Evolutionary conservation across 1,140 invertebrate genomes (phyloP).

Genomic region (Lethrus apterus): DNA sequence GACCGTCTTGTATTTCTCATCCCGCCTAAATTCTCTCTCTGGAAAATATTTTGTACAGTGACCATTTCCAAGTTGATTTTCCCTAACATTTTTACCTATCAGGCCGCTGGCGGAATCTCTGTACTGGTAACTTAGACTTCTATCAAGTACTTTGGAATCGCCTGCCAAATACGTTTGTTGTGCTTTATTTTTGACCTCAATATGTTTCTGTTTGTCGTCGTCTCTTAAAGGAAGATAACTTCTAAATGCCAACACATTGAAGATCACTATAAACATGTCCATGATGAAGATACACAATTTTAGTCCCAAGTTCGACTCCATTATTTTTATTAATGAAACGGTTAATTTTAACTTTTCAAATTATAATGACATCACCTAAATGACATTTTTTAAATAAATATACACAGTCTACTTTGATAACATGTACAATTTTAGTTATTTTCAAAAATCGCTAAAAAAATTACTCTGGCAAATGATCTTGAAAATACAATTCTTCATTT

Average conservation of each 20-base stretch:
- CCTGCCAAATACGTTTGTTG: constrained; percentile 5
- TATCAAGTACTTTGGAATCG: neutral
- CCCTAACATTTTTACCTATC: no score
- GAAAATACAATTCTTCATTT: no score
- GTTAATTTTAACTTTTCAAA: constrained; percentile 1
- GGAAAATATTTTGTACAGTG: no score
- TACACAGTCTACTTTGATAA: no score
- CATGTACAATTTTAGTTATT: no score
- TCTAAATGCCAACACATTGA: constrained; percentile 6
- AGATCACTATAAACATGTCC: constrained; percentile 4
- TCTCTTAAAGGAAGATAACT: neutral
- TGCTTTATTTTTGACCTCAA: neutral
- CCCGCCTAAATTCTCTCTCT: no score
- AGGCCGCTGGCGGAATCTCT: no score
- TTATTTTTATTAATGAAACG: constrained; percentile 2
- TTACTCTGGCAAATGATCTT: no score
- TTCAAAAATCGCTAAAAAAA: no score
- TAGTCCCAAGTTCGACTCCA: constrained; percentile 1
- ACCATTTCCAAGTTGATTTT: no score
- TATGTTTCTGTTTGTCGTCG: neutral
- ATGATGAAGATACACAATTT: constrained; percentile 5
- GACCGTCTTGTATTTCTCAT: no score
- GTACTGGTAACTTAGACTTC: neutral
- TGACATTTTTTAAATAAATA: constrained; percentile 3
- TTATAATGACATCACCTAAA: neutral